Conservation (phyloP, 2,888 invertebrate species). For the Aleiodes alternator region DNA sequence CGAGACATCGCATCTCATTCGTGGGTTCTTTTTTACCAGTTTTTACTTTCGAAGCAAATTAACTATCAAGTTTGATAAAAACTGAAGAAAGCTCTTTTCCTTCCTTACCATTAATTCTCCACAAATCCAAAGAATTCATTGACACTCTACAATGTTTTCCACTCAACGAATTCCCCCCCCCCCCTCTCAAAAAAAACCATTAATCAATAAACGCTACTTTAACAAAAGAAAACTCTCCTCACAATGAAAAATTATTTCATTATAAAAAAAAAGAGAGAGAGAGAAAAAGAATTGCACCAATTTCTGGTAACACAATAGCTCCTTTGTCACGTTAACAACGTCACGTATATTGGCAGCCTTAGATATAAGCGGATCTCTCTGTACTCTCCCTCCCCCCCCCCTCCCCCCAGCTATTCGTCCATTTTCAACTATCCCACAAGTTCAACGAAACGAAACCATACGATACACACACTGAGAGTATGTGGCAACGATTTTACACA, state of each 20-base stretch:
- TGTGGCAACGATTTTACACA: neutral
- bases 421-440: neutral
- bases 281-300: conserved; percentile 49
- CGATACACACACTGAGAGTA: conserved; percentile 10
- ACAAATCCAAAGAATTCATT: too few species aligned
- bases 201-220: conserved; percentile 1
- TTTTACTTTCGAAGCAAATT: too few species aligned
- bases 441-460: conserved; percentile 30
- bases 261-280: conserved; percentile 50
- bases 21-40: too few species aligned
- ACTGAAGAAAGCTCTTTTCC: too few species aligned
- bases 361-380: conserved; percentile 8
- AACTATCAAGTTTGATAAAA: too few species aligned
- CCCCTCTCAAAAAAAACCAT: neutral
- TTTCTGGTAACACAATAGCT: conserved; percentile 59
- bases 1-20: too few species aligned
- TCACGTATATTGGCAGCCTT: conserved; percentile 41
- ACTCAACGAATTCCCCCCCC: neutral
- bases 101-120: too few species aligned
- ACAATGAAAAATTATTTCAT: conserved; percentile 28
- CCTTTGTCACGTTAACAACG: conserved; percentile 52
- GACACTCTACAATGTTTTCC: neutral
- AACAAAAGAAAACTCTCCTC: conserved; percentile 17
- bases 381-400: too few species aligned
- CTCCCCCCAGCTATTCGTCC: neutral